Percentiles rank a stretch among this genome's conserved stretches.
These are phyloP conservation scores for Parauchenoglanis ngamensis DNA, from an alignment of 2,797 vertebrate species.

Conservation along the genomic window DNA sequence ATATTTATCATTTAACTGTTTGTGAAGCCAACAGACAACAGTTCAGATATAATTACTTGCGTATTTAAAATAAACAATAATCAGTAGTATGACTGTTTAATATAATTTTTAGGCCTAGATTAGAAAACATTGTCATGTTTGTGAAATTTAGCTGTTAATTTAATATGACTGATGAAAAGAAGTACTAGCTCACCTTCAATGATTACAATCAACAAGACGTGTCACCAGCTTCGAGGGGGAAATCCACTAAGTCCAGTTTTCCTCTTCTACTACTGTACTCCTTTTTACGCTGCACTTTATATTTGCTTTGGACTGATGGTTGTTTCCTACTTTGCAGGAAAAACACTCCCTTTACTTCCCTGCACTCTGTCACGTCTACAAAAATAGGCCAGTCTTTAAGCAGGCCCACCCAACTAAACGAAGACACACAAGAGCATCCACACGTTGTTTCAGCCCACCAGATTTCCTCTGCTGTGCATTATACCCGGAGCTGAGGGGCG, in stretches of 20 bases:
- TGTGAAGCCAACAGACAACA: not conserved
- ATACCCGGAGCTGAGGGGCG: conserved; percentile 1
- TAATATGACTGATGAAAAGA: not conserved
- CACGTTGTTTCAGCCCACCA: conserved; percentile 33
- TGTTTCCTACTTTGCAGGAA: conserved; percentile 48
- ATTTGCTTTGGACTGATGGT: conserved; percentile 33
- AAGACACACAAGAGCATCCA: conserved; percentile 45
- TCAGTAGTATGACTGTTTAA: not conserved
- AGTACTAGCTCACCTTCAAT: conserved; percentile 32
- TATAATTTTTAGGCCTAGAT: no score
- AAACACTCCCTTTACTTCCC: conserved; percentile 35
- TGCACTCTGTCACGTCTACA: conserved; percentile 36
- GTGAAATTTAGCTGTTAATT: not conserved
- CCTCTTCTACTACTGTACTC: conserved; percentile 17
- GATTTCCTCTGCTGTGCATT: conserved; percentile 28
- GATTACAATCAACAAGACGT: not conserved
- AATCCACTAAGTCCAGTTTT: conserved; percentile 5
- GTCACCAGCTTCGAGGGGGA: not conserved
- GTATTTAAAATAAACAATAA: not conserved
- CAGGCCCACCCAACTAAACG: conserved; percentile 38
- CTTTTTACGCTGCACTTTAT: conserved; percentile 32
- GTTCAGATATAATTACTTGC: not conserved
- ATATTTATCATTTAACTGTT: not conserved
- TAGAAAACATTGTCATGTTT: not conserved
- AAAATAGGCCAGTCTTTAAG: conserved; percentile 17